Base-by-base conservation (phyloP, 53 echinoderm and acorn worm genomes). In the Mesocentrotus franciscanus region DNA sequence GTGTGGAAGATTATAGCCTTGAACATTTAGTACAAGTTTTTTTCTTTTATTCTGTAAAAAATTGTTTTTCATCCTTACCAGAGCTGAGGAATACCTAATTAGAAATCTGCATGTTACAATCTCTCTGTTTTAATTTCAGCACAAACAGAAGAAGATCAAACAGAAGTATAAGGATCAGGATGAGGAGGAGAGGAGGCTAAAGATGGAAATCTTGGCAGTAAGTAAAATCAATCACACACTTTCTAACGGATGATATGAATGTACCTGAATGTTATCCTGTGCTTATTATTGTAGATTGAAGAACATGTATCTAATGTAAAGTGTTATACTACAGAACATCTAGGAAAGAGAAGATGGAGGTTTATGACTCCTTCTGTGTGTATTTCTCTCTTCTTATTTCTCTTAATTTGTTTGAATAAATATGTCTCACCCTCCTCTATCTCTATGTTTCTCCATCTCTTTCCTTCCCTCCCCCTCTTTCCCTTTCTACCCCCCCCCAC, bases 121-220 rank as follows among this genome's bases (percentile, higher is more conserved):
- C 16, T 33, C 78, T 79, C 79, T 39, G 18, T 36, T 79, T 39
- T 81, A 16, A 81, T 81, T 81, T 2, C 92, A 98, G 99, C 96
- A 97, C 92, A 99, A 99, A 91, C 60, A 96, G 95, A 99, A 99
- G 97, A 99, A 99, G 95, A 98, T 99, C 70, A 99, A 98, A 72
- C 98, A 97, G 89, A 99, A 99, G 76, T 99, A 99, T 85, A 95
- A 94, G 85, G 99, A 99, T 61, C 99, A 99, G 81, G 99, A 99
- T 96, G 99, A 98, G 24, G 99, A 99, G 81, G 99, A 99, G 92
- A 96, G 99, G 85, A 93, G 96, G n/a, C 89, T 99, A 5, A 96
- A 96, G 60, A 99, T 99, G 99, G 98, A 98, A 58, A 93, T 99
- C 66, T 89, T 99, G 30, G 99, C 99, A 87, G 99, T 99, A 76